These are phyloP conservation scores for Aplysia californica DNA, from an alignment of 1,140 invertebrate species.

Conservation along the genomic window DNA sequence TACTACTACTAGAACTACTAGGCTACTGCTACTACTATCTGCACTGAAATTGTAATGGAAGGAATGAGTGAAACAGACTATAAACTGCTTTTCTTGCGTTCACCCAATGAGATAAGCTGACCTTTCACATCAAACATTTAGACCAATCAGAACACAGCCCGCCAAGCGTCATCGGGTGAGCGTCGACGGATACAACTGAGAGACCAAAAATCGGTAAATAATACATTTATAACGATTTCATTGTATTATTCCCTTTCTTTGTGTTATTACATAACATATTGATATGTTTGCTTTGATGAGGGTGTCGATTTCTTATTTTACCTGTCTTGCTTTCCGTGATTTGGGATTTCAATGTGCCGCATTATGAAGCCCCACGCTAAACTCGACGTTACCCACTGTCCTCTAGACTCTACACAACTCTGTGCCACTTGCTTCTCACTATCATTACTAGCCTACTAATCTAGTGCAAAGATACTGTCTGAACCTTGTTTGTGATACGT, in stretches of 20 bases:
- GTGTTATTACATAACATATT: too few relatives aligned
- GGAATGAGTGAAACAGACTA: neutral
- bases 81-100: neutral
- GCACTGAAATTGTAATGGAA: too few relatives aligned
- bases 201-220: neutral
- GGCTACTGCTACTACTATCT: too few relatives aligned
- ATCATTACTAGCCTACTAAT: neutral
- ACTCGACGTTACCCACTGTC: too few relatives aligned
- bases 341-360: too few relatives aligned
- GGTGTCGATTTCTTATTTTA: too few relatives aligned
- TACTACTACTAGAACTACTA: too few relatives aligned
- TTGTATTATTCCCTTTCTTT: too few relatives aligned
- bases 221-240: neutral
- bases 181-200: neutral
- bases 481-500: neutral
- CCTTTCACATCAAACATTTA: neutral
- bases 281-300: too few relatives aligned
- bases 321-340: too few relatives aligned
- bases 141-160: slow-evolving; percentile 33
- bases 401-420: neutral
- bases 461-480: neutral
- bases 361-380: too few relatives aligned
- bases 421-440: too few relatives aligned
- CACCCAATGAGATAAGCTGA: slow-evolving; percentile 8
- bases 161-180: slow-evolving; percentile 30